Conservation (phyloP, 2,113 vertebrate species). For the Cebidichthys violaceus region DNA sequence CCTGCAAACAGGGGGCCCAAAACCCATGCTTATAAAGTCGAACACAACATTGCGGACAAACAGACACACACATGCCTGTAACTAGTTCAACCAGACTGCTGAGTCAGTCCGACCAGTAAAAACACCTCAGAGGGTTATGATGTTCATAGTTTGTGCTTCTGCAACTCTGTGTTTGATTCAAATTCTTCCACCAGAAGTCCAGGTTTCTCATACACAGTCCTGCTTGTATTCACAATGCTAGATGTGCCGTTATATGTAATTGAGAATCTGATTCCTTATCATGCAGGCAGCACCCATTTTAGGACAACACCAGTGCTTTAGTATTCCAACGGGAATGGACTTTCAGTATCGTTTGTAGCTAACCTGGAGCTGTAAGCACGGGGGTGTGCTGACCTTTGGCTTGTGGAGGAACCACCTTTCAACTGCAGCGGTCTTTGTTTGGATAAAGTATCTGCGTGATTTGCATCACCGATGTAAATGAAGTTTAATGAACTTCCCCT, state of each 20-base stretch:
- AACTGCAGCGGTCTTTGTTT: slow-evolving; percentile 37
- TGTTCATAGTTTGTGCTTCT: neutral
- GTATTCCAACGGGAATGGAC: slow-evolving; percentile 1
- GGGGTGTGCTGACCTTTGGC: slow-evolving; percentile 4
- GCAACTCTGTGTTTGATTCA: neutral
- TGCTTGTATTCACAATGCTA: neutral
- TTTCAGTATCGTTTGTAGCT: slow-evolving; percentile 24
- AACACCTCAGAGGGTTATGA: neutral
- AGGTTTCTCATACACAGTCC: neutral
- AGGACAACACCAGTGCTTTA: slow-evolving; percentile 26
- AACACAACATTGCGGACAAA: slow-evolving; percentile 1
- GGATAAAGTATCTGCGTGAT: slow-evolving; percentile 55
- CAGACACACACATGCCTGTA: slow-evolving; percentile 2
- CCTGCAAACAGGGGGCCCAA: neutral
- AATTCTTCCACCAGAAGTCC: neutral
- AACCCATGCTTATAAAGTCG: neutral
- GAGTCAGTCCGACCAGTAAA: neutral
- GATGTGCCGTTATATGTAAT: neutral
- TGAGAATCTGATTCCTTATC: slow-evolving; percentile 15
- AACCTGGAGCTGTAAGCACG: slow-evolving; percentile 6
- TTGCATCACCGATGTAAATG: slow-evolving; percentile 70
- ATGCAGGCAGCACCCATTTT: slow-evolving; percentile 25
- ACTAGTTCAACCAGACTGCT: slow-evolving; percentile 50
- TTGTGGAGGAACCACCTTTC: neutral
- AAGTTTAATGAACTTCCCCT: slow-evolving; percentile 69